Base-by-base conservation (phyloP, 2,797 vertebrate species). In the Cirrhinus molitorella region DNA sequence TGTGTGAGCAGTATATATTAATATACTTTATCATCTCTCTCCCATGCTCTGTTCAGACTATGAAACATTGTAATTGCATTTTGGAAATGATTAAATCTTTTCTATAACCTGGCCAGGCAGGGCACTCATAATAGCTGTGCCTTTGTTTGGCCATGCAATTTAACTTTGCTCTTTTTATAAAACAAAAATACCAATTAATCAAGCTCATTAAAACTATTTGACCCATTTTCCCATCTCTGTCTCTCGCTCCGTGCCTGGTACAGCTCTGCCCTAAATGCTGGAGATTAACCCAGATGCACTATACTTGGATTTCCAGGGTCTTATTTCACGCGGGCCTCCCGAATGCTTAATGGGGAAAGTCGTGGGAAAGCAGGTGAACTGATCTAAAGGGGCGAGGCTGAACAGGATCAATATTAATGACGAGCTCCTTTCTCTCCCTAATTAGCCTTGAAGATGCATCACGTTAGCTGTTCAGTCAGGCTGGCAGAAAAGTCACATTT, bases 321-420 rank as follows among this genome's bases (percentile, higher is more conserved):
- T 81, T 83, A 76, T 86, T 86, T 67, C 81, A 51, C 6, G 45
- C 28, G 47, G 47, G 17, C 45, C 77, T 81, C 43, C 47, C 47
- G 83, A 65, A 84, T 85, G 31, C 57, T 21, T 66, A 83, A 83
- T 76, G 3, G 43, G 66, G 19, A 49, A 71, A 83, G 75, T 61
- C 88, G 87, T 87, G 87, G 83, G 88, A 85, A 87, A 85, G 82
- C 81, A 88, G 84, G 83, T 84, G 75, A 88, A 75, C 79, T 61
- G 61, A 85, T 71, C 82, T 72, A 25, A 63, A 71, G 83, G 49
- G 75, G 84, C 16, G 45, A 79, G 40, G 63, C 70, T n/a, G 63
- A 84, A 74, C 80, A n/a, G 83, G 86, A 90, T 91, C 89, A 91
- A 90, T 91, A 88, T 90, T 87, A 89, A 88, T 89, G 86, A 55